Evolutionary conservation across 2,797 vertebrate species (phyloP).

Genomic region (Hydrophis major): DNA sequence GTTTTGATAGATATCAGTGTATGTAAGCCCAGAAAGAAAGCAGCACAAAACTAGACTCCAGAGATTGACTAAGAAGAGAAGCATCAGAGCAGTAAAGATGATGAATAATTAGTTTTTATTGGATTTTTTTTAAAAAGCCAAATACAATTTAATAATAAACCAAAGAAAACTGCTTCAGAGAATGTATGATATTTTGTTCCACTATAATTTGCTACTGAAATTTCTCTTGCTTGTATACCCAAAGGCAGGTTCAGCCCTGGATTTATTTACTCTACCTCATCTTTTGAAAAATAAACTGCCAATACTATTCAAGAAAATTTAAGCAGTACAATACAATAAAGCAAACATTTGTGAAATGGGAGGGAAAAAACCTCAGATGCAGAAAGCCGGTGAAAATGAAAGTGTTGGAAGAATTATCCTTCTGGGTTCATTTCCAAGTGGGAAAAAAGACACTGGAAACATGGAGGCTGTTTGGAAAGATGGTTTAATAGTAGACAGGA

Average conservation of each 20-base stretch:
- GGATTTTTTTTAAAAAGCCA: slow-evolving; percentile 11
- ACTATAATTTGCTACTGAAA: background rate
- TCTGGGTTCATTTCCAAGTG: no score
- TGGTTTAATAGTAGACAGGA: no score
- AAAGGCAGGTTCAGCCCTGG: background rate
- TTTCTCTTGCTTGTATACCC: background rate
- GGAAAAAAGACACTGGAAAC: no score
- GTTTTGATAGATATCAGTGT: slow-evolving; percentile 13
- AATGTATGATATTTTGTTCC: background rate
- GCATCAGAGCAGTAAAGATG: slow-evolving; percentile 21
- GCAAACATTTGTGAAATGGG: background rate
- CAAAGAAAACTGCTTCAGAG: slow-evolving; percentile 14
- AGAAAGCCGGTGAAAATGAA: background rate
- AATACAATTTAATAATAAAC: slow-evolving; percentile 25
- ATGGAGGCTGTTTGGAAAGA: no score
- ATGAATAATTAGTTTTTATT: slow-evolving; percentile 33
- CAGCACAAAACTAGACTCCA: slow-evolving; percentile 8
- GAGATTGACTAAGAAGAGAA: slow-evolving; percentile 4
- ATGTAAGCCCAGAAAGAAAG: background rate
- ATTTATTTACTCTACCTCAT: background rate
- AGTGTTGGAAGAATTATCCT: no score
- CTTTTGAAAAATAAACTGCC: background rate
- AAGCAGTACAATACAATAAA: background rate
- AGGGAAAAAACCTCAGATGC: background rate
- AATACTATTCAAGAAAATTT: background rate